Base-by-base conservation (phyloP, 2,113 vertebrate species). In the Cynopterus brachyotis region DNA sequence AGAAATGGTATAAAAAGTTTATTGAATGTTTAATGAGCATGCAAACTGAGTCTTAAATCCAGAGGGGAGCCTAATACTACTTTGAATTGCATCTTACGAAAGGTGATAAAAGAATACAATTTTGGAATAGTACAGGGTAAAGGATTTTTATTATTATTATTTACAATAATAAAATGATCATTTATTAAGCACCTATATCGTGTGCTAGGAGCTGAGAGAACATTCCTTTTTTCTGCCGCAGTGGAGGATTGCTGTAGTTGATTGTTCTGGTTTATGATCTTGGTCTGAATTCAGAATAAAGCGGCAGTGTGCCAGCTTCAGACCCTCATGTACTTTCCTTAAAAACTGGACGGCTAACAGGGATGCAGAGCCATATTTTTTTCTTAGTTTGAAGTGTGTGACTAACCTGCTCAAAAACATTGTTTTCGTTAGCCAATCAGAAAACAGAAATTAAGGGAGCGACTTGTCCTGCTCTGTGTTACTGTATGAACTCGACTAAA, bases 221-320 rank as follows among this genome's bases (percentile, higher is more conserved):
- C 20, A 6, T 75, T 89, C 88, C 45, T 15, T 26, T 16, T 81
- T 80, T 81, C 59, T 9, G 87, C 94, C 75, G 2, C 13, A 2
- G 32, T 96, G 91, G 97, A 95, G 93, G 91, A 45, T 83, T 30
- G 92, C 37, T 69, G 95, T 84, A 22, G 15, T 95, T 97, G 95
- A 95, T 98, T 98, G 98, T 98, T 98, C 96, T 87, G 95, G 90
- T 94, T 96, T 94, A 84, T 79, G 91, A 95, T 91, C 93, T 93
- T 95, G 90, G 70, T 91, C 96, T 97, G 28, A 35, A 97, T 79
- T 95, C 91, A 40, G 67, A 1, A 84, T 7, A 28, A 66, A 0
- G 42, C 1, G 1, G 1, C 72, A 35, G 16, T 6, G 5, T 40
- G 66, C 95, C 81, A 89, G 0, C 4, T 84, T 97, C 93, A 79